phyloP scores from a whole-genome alignment of 1,140 invertebrate species.

The Plodia interpunctella region DNA sequence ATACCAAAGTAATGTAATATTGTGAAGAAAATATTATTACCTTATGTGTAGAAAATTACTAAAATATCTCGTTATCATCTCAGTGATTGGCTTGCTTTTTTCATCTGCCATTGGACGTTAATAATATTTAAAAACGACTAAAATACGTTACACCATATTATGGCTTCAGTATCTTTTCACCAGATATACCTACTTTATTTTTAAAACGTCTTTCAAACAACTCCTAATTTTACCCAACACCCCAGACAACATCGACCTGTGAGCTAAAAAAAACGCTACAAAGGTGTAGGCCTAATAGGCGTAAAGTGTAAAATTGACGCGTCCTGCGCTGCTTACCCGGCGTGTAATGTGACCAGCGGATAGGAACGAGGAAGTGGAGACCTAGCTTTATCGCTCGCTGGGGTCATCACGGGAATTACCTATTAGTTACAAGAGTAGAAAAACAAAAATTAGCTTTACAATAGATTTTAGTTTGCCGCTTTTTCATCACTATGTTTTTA shows the following conservation, averaged over 20 bases:
- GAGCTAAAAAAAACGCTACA: neutral
- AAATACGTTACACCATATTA: too few species aligned
- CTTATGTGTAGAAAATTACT: too few species aligned
- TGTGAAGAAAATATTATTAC: too few species aligned
- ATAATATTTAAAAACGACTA: too few species aligned
- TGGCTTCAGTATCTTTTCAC: neutral
- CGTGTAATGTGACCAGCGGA: constrained; percentile 46
- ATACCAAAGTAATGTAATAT: too few species aligned
- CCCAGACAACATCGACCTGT: neutral
- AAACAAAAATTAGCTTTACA: too few species aligned
- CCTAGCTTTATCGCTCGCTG: constrained; percentile 1
- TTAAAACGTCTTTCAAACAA: neutral
- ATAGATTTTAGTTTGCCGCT: too few species aligned
- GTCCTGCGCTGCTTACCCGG: constrained; percentile 14
- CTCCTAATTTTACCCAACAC: neutral
- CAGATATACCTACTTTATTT: too few species aligned
- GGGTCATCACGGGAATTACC: neutral
- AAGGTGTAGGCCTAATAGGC: constrained; percentile 54
- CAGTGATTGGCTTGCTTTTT: too few species aligned
- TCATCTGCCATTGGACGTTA: too few species aligned
- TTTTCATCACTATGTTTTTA: too few species aligned
- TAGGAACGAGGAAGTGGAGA: constrained; percentile 28
- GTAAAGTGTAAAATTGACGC: constrained; percentile 51
- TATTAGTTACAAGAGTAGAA: neutral
- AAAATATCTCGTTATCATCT: too few species aligned